phyloP scores from a whole-genome alignment of 2,888 invertebrate species.

The Macaria notata region DNA sequence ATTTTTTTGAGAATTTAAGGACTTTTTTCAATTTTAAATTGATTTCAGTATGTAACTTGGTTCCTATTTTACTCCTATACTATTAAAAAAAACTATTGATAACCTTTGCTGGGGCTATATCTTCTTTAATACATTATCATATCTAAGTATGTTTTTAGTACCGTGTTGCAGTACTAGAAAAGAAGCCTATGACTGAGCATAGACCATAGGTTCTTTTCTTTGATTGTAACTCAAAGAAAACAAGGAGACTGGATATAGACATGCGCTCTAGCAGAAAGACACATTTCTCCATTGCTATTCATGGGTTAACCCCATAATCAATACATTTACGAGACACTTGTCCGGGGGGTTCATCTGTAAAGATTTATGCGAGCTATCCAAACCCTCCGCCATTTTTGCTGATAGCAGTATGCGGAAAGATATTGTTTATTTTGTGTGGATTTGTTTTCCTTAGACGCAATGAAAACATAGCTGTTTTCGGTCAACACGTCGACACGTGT shows the following conservation, averaged over 20 bases:
- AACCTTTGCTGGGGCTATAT: too few relatives aligned
- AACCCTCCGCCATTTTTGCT: slow-evolving; percentile 34
- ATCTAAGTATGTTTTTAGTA: too few relatives aligned
- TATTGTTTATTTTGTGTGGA: slow-evolving; percentile 42
- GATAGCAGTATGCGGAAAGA: slow-evolving; percentile 30
- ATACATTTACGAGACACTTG: slow-evolving; percentile 18
- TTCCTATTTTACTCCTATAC: not conserved
- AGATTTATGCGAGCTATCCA: slow-evolving; percentile 55
- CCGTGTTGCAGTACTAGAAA: too few relatives aligned
- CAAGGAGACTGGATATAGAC: not conserved
- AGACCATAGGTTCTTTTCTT: too few relatives aligned
- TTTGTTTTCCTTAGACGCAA: slow-evolving; percentile 22
- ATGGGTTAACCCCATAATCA: not conserved
- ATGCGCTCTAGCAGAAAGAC: not conserved
- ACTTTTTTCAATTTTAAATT: not conserved
- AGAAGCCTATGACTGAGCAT: too few relatives aligned
- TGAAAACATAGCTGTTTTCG: not conserved
- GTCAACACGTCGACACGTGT: not conserved
- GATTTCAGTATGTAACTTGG: not conserved
- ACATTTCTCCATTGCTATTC: not conserved
- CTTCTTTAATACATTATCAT: too few relatives aligned
- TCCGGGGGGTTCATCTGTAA: slow-evolving; percentile 48
- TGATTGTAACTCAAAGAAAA: too few relatives aligned
- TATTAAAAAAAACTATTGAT: not conserved
- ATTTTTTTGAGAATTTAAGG: not conserved